Evolutionary conservation across 2,888 invertebrate species (phyloP).

Genomic region (Colostygia pectinataria): DNA sequence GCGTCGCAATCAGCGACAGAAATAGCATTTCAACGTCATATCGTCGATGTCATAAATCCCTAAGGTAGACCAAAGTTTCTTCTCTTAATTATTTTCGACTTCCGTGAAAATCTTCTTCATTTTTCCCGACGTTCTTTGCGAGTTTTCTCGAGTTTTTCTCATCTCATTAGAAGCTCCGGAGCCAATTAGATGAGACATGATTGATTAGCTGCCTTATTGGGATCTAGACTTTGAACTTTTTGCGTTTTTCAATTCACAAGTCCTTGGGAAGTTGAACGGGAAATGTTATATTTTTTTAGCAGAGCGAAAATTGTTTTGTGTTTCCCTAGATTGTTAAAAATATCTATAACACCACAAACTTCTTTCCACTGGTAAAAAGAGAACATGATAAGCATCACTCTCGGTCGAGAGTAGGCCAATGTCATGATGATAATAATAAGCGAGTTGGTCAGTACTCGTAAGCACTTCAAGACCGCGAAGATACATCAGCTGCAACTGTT

Average conservation of each 20-base stretch:
- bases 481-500: no score
- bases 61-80: background rate
- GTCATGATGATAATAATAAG: no score
- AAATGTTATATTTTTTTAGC: background rate
- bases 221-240: conserved; percentile 38
- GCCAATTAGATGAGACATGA: conserved; percentile 51
- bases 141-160: conserved; percentile 18
- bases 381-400: no score
- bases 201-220: conserved; percentile 49
- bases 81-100: conserved; percentile 18
- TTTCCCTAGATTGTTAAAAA: no score
- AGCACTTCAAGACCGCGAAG: background rate
- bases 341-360: no score
- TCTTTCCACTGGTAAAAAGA: no score
- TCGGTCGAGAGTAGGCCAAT: no score
- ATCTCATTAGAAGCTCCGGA: conserved; percentile 25
- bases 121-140: conserved; percentile 17
- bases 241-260: conserved; percentile 13
- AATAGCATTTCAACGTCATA: no score
- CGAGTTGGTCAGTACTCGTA: no score
- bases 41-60: background rate
- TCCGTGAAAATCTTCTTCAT: conserved; percentile 17
- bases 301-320: no score
- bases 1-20: no score
- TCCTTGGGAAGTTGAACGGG: background rate